Evolutionary conservation across 2,888 invertebrate genomes (phyloP), one percentile per base, ranked within the genome.

Genomic region (Neocrepidodera transversa): DNA sequence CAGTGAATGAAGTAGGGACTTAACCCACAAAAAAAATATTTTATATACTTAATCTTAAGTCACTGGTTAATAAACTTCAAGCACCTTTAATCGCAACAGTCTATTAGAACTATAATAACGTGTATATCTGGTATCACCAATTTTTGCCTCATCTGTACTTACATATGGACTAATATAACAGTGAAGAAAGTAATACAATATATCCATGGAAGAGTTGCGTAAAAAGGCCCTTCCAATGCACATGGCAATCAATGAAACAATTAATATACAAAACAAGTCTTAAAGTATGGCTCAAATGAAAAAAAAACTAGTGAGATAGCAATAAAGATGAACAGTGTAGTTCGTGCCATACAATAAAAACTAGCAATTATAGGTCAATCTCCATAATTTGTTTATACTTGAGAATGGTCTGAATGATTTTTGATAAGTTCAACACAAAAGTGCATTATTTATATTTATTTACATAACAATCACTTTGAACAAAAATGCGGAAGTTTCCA

Each of bases 211-310:
- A 45, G 54, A 47, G 35, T 30, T 17, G 23, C 6, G 13, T 7
- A 30, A 13, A 40, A 13, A 26, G 10, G 11, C 45, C 16, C 45
- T 54, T 54, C 54, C 45, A 26, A 45, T 45, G 28, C 23, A 20
- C 36, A 54, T 43, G 43, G 53, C 53, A 32, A 42, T 47, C 35
- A 36, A 32, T 45, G 18, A 42, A 42, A 52, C 30, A 30, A 53
- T 43, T 20, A 26, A 35, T 35, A 36, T 54, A 54, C 45, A 54
- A 54, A 43, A 30, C 16, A 32, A 45, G 4, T 8, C 43, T 28
- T 45, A 50, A 40, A 56, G 58, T 55, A 60, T 60, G 60, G 55
- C 60, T 18, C 55, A 60, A 60, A 38, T 32, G 18, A 49, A 8
- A 20, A 49, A 54, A 51, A 54, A 54, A 51, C 51, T 52, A 58